Evolutionary conservation across 1,140 invertebrate species (phyloP), one percentile per base, ranked within the genome.

Genomic region (Diorhabda sublineata): DNA sequence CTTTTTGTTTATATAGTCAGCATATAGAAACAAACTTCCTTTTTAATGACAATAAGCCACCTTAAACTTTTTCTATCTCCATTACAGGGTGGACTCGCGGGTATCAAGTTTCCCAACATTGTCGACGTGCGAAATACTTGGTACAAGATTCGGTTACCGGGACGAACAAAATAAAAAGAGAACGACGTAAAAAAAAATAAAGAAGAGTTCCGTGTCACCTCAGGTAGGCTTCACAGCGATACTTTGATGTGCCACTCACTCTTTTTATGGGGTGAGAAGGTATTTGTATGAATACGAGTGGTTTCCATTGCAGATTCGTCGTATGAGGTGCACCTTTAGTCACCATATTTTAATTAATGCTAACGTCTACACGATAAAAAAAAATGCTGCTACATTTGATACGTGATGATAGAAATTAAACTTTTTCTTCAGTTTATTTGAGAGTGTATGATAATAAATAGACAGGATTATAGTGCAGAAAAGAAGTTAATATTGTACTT

Each of bases 341-440:
- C 47, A 52, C 47, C 47, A 52, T 52, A 52, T 52, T 52, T 52
- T 52, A 52, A 52, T 52, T 52, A 52, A 52, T 52, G 47, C 47
- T 3, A 52, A 52, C 47, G 47, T 52, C 47, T 52, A n/a, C 47
- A 52, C 47, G 6, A 6, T n/a, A 52, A 52, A 52, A 26, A 26
- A 1, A 26, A 26, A 26, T 26, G 26, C 26, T 26, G 26, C 26
- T 1, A 26, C 0, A 26, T 26, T 26, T 26, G 26, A 26, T 26
- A 26, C 26, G 26, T 26, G 26, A 26, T 26, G 26, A 26, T 26
- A 26, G 26, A 26, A 26, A 26, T 26, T 26, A 26, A 26, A 26
- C 26, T 26, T 26, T 26, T 26, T 26, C 26, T 26, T 26, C 0
- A 26, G 26, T 26, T 26, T 26, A 26, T 26, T 1, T 26, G 26